Conservation (phyloP, 1,140 invertebrate species). For the Aphelinus atriplicis region DNA sequence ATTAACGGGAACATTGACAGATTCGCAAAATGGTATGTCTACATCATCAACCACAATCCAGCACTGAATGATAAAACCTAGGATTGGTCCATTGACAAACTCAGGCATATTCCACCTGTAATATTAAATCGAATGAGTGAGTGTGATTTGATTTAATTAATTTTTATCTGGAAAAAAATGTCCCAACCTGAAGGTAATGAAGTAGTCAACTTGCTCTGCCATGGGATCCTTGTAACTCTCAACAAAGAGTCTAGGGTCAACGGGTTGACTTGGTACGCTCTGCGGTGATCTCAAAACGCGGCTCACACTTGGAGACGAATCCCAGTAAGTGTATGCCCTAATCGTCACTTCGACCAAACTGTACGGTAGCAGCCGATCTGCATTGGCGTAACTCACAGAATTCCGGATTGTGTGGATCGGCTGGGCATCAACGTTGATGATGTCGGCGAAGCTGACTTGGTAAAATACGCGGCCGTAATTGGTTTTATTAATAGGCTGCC, state of each 20-base stretch:
- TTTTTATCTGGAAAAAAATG: background rate
- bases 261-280: constrained; percentile 77
- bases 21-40: constrained; percentile 53
- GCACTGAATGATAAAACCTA: constrained; percentile 77
- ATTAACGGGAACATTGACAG: constrained; percentile 44
- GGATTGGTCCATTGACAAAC: constrained; percentile 78
- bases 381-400: constrained; percentile 61
- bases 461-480: constrained; percentile 87
- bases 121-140: background rate
- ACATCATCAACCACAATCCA: constrained; percentile 66
- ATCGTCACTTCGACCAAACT: constrained; percentile 76
- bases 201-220: constrained; percentile 62
- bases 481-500: constrained; percentile 76
- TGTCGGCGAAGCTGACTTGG: constrained; percentile 75
- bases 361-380: constrained; percentile 72
- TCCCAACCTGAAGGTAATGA: constrained; percentile 67
- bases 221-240: constrained; percentile 60
- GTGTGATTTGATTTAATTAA: background rate
- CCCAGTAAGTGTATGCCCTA: constrained; percentile 86
- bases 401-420: constrained; percentile 58
- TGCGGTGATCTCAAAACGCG: constrained; percentile 73
- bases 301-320: constrained; percentile 72
- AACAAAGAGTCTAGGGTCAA: constrained; percentile 76
- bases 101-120: constrained; percentile 81
- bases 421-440: constrained; percentile 59